Evolutionary conservation across 2,888 invertebrate species (phyloP).

Genomic region (Dioctria linearis): DNA sequence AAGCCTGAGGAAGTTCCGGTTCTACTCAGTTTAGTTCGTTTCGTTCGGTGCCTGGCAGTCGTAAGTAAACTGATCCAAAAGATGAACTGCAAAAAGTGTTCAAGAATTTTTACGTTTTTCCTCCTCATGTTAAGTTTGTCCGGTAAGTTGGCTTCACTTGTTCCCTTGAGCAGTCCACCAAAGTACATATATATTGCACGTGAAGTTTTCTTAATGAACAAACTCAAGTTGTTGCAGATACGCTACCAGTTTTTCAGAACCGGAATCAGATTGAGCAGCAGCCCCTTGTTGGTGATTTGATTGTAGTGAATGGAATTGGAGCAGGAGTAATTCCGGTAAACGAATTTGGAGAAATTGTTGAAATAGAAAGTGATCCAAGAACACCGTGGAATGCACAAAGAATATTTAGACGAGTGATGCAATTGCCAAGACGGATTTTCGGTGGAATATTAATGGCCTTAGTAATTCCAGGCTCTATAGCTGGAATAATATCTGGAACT

Average conservation of each 20-base stretch:
- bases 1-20: constrained; percentile 23
- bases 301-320: not conserved
- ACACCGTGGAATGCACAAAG: constrained; percentile 15
- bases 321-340: not conserved
- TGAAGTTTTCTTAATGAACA: constrained; percentile 3
- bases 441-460: constrained; percentile 37
- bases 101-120: constrained; percentile 11
- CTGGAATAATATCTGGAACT: constrained; percentile 23
- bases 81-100: constrained; percentile 9
- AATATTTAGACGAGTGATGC: not conserved
- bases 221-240: constrained; percentile 11
- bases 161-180: not conserved
- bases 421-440: constrained; percentile 14
- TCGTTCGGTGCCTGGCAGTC: not conserved
- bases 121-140: not conserved
- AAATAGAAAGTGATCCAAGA: constrained; percentile 21
- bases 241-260: not conserved
- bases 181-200: not conserved
- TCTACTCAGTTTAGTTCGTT: constrained; percentile 12
- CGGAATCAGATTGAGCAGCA: not conserved
- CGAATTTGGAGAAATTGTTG: not conserved
- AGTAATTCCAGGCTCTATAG: constrained; percentile 34
- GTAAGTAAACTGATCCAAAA: not conserved
- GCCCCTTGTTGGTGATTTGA: not conserved
- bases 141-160: not conserved